These are phyloP conservation scores for Astatoreochromis straeleni DNA, from an alignment of 2,113 vertebrate species.

Conservation along the genomic window DNA sequence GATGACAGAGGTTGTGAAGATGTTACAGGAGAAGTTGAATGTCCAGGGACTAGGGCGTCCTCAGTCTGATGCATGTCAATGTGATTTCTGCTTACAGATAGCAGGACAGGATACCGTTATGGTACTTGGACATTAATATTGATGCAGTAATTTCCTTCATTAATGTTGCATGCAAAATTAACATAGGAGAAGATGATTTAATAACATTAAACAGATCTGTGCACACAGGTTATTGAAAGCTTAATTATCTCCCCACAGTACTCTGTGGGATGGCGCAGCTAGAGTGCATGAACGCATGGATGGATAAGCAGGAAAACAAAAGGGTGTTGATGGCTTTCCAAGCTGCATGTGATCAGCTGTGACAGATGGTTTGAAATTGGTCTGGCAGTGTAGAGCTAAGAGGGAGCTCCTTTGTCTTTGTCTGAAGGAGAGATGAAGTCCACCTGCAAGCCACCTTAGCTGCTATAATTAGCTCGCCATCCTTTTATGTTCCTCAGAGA, in stretches of 20 bases:
- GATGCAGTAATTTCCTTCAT: neutral
- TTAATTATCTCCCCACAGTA: neutral
- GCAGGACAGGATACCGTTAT: neutral
- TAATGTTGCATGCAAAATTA: neutral
- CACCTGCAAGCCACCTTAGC: neutral
- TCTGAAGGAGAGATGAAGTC: constrained; percentile 13
- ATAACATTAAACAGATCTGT: neutral
- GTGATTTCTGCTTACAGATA: neutral
- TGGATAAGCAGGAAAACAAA: constrained; percentile 9
- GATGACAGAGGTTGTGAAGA: constrained; percentile 50
- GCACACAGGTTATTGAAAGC: neutral
- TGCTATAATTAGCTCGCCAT: neutral
- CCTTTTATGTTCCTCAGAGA: neutral
- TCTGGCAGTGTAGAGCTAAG: neutral
- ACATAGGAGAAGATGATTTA: neutral
- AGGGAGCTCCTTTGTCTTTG: constrained; percentile 12
- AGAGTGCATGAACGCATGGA: neutral
- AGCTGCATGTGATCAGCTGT: neutral
- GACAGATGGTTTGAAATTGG: constrained; percentile 26
- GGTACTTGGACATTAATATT: neutral
- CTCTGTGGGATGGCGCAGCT: neutral
- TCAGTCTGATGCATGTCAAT: neutral
- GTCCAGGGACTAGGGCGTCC: neutral
- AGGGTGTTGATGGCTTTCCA: constrained; percentile 9
- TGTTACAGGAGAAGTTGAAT: constrained; percentile 22